Evolutionary conservation across 2,888 invertebrate species (phyloP), one percentile per base, ranked within the genome.

Genomic region (Rhagonycha fulva): DNA sequence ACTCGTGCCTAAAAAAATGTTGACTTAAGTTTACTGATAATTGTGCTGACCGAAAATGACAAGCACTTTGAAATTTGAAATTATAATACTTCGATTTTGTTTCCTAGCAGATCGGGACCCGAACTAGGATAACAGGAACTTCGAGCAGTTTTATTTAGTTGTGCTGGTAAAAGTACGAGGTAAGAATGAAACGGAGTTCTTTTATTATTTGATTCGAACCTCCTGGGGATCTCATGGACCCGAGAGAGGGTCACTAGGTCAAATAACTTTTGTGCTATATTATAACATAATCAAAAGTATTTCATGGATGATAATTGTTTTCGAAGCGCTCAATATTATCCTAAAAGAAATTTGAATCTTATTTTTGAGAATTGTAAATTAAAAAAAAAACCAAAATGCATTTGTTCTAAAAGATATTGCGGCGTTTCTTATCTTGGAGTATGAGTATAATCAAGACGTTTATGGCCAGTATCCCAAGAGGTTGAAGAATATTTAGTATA

Each of bases 401-500:
- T 66, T 66, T 26, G 23, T 66, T 66, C 1, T n/a, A 14, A 12
- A 66, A 66, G 12, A 24, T 26, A 66, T 66, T n/a, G 26, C n/a
- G 7, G 26, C 24, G 26, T 66, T 24, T 10, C 63, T 66, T 66
- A 66, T 66, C 63, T 66, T 66, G n/a, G 63, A n/a, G 19, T n/a
- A 66, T n/a, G 63, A 66, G 63, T 66, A 66, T 66, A 66, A 66
- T 66, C 63, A 66, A 66, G 63, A 66, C 63, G 63, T 19, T 66
- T 26, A 24, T 66, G 63, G 63, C 9, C n/a, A 24, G 63, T 9
- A 23, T 66, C 63, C 63, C 63, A 12, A 3, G 63, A 66, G 14
- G 24, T 26, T 19, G 26, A 66, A 66, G 24, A 66, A 66, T 66
- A 66, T 66, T 66, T 66, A 66, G 63, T 66, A 66, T 26, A 66